Base-by-base conservation (phyloP, 2,888 invertebrate genomes). In the Heliconius aoede region DNA sequence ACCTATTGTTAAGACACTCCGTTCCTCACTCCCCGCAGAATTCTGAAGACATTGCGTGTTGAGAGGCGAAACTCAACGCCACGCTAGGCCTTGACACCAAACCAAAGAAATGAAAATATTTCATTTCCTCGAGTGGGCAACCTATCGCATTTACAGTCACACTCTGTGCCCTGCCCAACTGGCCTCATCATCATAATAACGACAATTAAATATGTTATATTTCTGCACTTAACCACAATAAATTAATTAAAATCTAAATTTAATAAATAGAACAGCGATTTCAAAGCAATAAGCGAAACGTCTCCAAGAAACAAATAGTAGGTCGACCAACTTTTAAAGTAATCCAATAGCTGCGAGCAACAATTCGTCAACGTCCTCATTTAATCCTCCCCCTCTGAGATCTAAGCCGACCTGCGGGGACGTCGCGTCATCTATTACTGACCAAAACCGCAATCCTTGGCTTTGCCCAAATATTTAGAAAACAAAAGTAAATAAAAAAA, bases 331-430 rank as follows among this genome's bases (percentile, higher is more conserved):
- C 89, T 92, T 92, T 92, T 91, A 92, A 92, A 92, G 89, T 90
- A 89, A 91, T 92, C 90, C 88, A 90, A 91, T 89, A 92, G 91
- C 90, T 90, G 86, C 88, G 86, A 88, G 90, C 86, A 85, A 90
- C 90, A 89, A 93, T 93, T 89, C 91, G 91, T 93, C 93, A 93
- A 73, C 73, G 73, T 62, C 62, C 73, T 51, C 51, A 61, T 73
- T 51, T 73, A 73, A 73, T 73, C 73, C 73, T 60, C 60, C 73
- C 62, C 64, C 61, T 72, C 72, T 72, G 72, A 58, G 72, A 72
- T 72, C 72, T 72, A 72, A 72, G 72, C 72, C 72, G 72, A 72
- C 72, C 72, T 72, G 72, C 61, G 60, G 72, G 61, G 61, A 72
- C 72, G 36, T 72, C 72, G 72, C 60, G 72, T 72, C 72, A 72